A percentile compares a stretch with the other conserved stretches of the same genome.
Conservation (phyloP, 2,113 vertebrate species). For the Carollia perspicillata region DNA sequence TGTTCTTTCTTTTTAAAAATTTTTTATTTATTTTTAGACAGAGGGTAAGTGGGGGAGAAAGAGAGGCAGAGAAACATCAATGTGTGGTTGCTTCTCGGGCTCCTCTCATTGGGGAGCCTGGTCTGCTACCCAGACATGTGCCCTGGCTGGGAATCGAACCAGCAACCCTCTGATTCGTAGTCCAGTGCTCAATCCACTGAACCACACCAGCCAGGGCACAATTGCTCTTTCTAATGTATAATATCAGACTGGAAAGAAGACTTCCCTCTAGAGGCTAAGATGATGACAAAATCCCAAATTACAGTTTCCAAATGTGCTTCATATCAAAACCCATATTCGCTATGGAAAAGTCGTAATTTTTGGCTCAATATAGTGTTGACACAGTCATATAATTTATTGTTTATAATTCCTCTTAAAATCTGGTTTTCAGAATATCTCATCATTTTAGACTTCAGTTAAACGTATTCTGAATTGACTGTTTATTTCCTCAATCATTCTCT, state of each 20-base stretch:
- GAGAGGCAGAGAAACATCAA: no score
- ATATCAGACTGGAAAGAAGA: background rate
- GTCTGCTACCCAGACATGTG: no score
- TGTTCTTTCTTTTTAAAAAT: background rate
- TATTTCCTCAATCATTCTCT: constrained; percentile 25
- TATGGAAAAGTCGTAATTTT: background rate
- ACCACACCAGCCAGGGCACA: no score
- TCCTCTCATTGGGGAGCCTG: no score
- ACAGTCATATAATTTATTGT: constrained; percentile 17
- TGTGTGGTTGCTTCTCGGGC: no score
- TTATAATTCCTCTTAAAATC: constrained; percentile 23
- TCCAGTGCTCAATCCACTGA: no score
- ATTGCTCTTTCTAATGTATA: background rate
- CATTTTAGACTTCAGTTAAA: constrained; percentile 11
- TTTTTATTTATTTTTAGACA: no score
- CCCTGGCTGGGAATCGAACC: no score
- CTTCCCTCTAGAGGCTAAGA: background rate
- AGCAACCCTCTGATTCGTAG: no score
- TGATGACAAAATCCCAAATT: background rate
- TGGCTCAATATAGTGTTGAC: background rate
- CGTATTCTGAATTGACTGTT: constrained; percentile 32
- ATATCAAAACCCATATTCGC: background rate
- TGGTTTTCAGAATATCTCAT: constrained; percentile 37
- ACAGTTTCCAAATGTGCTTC: background rate
- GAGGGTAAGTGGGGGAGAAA: no score